Base-by-base conservation (phyloP, 2,797 vertebrate genomes). In the Sebastes wilsoni region DNA sequence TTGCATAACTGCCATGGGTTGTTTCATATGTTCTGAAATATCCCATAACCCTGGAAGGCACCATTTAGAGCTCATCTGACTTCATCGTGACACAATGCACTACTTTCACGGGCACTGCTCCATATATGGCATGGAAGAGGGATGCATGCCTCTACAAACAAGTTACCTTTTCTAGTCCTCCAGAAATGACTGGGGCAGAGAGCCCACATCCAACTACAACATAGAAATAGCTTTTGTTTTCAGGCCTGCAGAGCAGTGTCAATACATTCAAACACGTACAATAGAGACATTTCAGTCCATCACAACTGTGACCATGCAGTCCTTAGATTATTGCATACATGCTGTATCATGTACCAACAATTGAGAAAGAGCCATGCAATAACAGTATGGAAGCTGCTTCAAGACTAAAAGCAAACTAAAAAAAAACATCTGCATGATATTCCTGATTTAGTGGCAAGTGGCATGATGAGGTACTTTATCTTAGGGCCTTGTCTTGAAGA, bases 21-120 rank as follows among this genome's bases (percentile, higher is more conserved):
- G 0, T 32, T 28, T 14, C 1, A n/a, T 2, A 2, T 0, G 1
- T 23, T 0, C 0, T 7, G 2, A 38, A 25, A 46, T 79, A 54
- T 84, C 84, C 84, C 0, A 72, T 23, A 1, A 16, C 8, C 4
- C 4, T 0, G 23, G 32, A 91, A 92, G 25, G 88, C 82, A 83
- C 12, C 88, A 42, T 59, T 49, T 2, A 16, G 18, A 66, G 36
- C 86, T 82, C 85, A 75, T 84, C 84, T 91, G 91, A 88, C 89
- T 92, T 83, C 85, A 85, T 82, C 23, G 78, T 88, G 90, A 88
- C 80, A 86, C 72, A 78, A 65, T 81, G 72, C 13, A 25, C 66
- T 52, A 32, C 81, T 71, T 85, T 66, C 13, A 77, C 4, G 16
- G 72, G 11, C 42, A 23, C 8, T 77, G 70, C 36, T 22, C 90